Evolutionary conservation across 2,888 invertebrate genomes (phyloP).

Genomic region (Parelbella ahira): DNA sequence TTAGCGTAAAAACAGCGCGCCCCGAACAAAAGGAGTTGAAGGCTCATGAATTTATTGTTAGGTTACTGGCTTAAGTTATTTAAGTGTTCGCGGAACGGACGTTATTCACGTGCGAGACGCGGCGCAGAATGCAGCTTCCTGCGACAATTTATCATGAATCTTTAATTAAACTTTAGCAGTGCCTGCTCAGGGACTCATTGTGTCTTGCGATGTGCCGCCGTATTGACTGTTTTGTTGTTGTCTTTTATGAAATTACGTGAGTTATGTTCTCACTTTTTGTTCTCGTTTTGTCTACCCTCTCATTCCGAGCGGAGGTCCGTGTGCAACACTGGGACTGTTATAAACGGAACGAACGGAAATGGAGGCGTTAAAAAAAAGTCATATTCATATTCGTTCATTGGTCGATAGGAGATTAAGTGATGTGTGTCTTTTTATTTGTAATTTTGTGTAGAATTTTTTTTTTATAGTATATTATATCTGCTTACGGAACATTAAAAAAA

Average conservation of each 20-base stretch:
- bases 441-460: too few relatives aligned
- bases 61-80: slow-evolving; percentile 73
- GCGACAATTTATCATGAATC: slow-evolving; percentile 79
- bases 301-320: too few relatives aligned
- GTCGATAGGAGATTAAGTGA: too few relatives aligned
- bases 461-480: too few relatives aligned
- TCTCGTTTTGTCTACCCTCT: slow-evolving; percentile 4
- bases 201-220: slow-evolving; percentile 40
- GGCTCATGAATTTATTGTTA: slow-evolving; percentile 75
- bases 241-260: slow-evolving; percentile 19
- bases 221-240: slow-evolving; percentile 31
- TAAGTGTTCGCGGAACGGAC: slow-evolving; percentile 66
- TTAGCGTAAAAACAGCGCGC: slow-evolving; percentile 63
- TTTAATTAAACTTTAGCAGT: slow-evolving; percentile 78
- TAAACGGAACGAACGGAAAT: too few relatives aligned
- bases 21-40: slow-evolving; percentile 61
- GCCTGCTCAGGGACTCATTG: slow-evolving; percentile 64
- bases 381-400: too few relatives aligned
- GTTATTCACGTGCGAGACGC: slow-evolving; percentile 71
- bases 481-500: too few relatives aligned
- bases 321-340: too few relatives aligned
- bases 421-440: too few relatives aligned
- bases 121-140: slow-evolving; percentile 72
- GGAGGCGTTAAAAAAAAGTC: too few relatives aligned
- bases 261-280: slow-evolving; percentile 12